Conservation (phyloP, 2,888 invertebrate species). For the Archips crataeganus region DNA sequence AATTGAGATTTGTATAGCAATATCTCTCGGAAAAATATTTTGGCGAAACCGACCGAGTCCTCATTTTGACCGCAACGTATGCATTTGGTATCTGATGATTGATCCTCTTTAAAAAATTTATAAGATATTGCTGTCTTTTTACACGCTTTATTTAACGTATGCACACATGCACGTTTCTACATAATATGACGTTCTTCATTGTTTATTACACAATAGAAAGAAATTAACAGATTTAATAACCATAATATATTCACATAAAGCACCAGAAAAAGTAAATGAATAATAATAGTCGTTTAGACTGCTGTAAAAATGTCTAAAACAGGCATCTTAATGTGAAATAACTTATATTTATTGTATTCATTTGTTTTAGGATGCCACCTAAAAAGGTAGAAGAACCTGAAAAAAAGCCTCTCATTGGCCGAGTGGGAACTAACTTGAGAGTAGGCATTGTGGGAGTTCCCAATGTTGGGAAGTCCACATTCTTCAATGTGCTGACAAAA, state of each 20-base stretch:
- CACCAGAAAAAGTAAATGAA: too few relatives aligned
- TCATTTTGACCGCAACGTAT: constrained; percentile 12
- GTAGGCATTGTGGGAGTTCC: constrained; percentile 98
- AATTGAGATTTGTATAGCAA: neutral
- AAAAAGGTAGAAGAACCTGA: constrained; percentile 97
- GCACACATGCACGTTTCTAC: too few relatives aligned
- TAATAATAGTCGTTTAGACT: too few relatives aligned
- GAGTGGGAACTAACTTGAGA: constrained; percentile 98
- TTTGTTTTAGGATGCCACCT: constrained; percentile 88
- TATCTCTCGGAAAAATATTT: neutral
- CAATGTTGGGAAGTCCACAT: constrained; percentile 99
- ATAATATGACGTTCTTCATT: neutral
- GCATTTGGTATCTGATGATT: neutral
- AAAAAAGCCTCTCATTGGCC: constrained; percentile 95
- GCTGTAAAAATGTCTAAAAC: too few relatives aligned
- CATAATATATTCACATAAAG: too few relatives aligned
- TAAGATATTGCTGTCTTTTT: neutral
- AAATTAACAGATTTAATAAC: neutral
- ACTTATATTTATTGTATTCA: too few relatives aligned
- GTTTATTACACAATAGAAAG: neutral
- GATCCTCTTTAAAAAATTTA: neutral
- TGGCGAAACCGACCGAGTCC: neutral
- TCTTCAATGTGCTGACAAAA: constrained; percentile 99
- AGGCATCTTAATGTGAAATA: too few relatives aligned
- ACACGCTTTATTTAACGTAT: too few relatives aligned